Evolutionary conservation across 2,888 invertebrate species (phyloP), one percentile per base, ranked within the genome.

Genomic region (Leptopilina myrica): DNA sequence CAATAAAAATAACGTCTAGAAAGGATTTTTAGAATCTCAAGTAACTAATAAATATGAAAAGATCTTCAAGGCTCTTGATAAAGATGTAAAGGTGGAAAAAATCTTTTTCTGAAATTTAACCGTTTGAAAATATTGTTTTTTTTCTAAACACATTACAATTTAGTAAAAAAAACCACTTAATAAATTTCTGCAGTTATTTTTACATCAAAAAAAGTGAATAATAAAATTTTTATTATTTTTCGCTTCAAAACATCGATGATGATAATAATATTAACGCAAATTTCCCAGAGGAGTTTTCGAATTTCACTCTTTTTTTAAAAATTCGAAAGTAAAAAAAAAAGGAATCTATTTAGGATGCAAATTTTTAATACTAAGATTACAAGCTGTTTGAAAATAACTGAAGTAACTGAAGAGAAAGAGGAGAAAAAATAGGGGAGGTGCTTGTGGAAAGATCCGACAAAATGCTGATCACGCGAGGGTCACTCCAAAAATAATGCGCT

Each of bases 401-500:
- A 5, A 33, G 33, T 20, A 33, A 5, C 3, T 3, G 7, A 43
- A 43, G 59, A 59, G n/a, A 69, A 67, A 67, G 33, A 33, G 33
- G 33, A 33, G 46, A 67, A 69, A 69, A 49, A 43, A 43, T 43
- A 43, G 43, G 20, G 49, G 49, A 53, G 14, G 15, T 49, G 53
- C 14, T 53, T 11, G 46, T 14, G 67, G 67, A 69, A 69, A 69
- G 49, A 69, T 49, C 49, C 53, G 53, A 67, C 67, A 67, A 49
- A 46, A 67, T 67, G 67, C 67, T 67, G 69, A 69, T 53, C 69
- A 73, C 26, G 53, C 33, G 69, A 73, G 69, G 69, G 69, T 73
- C 69, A 33, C 26, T 73, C 69, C 69, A 73, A 73, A 73, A 73
- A 73, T 73, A 73, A 73, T 73, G 53, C 69, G 20, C 49, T 69